These are phyloP conservation scores for Centropyge bicolor DNA, from an alignment of 2,797 vertebrate species.

Conservation along the genomic window DNA sequence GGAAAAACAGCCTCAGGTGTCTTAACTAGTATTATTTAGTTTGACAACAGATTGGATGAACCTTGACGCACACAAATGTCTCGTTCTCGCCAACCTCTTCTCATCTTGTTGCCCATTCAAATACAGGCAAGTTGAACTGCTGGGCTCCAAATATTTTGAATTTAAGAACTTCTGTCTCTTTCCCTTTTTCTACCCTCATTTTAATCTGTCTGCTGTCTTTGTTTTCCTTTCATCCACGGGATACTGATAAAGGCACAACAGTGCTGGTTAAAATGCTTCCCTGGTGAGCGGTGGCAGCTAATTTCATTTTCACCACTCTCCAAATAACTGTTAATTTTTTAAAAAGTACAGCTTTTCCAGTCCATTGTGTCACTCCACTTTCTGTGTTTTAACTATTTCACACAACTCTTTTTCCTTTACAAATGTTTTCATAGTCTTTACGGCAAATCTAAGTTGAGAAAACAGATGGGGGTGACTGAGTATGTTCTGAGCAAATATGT, in stretches of 20 bases:
- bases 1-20: not conserved
- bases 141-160: slow-evolving; percentile 23
- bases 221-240: slow-evolving; percentile 23
- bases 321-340: slow-evolving; percentile 22
- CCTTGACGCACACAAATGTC: not conserved
- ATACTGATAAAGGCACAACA: slow-evolving; percentile 21
- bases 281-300: slow-evolving; percentile 10
- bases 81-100: slow-evolving; percentile 5
- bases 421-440: not conserved
- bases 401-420: not conserved
- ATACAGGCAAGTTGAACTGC: not conserved
- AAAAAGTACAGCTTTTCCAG: not conserved
- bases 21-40: not conserved
- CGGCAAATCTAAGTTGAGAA: slow-evolving; percentile 10
- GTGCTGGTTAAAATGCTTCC: slow-evolving; percentile 31
- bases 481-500: not conserved
- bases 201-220: slow-evolving; percentile 12
- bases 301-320: slow-evolving; percentile 12
- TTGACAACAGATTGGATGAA: slow-evolving; percentile 2
- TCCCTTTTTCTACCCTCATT: not conserved
- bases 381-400: not conserved
- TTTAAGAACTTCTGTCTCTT: not conserved
- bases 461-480: not conserved
- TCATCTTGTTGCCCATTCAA: slow-evolving; percentile 5
- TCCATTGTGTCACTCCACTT: slow-evolving; percentile 1